These are phyloP conservation scores for Sitobion miscanthi DNA, from an alignment of 1,140 invertebrate genomes.

Conservation along the genomic window DNA sequence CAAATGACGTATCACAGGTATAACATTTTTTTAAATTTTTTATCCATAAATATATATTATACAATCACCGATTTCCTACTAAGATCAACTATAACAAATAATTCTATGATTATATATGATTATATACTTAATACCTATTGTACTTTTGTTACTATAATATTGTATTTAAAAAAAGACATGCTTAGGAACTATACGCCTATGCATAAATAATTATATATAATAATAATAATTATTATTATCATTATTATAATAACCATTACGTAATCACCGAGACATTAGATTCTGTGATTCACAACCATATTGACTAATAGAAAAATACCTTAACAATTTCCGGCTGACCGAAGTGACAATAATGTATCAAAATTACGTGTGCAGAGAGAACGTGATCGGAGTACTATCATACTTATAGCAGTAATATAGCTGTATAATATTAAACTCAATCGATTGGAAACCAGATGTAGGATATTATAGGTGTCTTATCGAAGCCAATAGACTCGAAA, in stretches of 20 bases:
- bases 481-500: background rate
- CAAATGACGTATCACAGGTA: background rate
- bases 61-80: no score
- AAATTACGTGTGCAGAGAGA: background rate
- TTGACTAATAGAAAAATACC: background rate
- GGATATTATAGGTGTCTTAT: background rate
- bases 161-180: no score
- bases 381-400: background rate
- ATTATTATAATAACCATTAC: background rate
- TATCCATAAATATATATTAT: no score
- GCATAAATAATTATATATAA: background rate
- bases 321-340: background rate
- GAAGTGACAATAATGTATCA: background rate
- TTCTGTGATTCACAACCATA: background rate
- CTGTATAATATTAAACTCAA: background rate
- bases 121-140: no score
- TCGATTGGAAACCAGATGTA: slow-evolving; percentile 8
- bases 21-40: no score
- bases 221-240: no score
- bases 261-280: background rate
- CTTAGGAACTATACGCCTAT: background rate
- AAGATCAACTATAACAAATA: no score
- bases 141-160: no score
- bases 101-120: no score
- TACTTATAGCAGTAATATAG: background rate